Evolutionary conservation across 2,888 invertebrate genomes (phyloP), one percentile per base, ranked within the genome.

Genomic region (Baronia brevicornis): DNA sequence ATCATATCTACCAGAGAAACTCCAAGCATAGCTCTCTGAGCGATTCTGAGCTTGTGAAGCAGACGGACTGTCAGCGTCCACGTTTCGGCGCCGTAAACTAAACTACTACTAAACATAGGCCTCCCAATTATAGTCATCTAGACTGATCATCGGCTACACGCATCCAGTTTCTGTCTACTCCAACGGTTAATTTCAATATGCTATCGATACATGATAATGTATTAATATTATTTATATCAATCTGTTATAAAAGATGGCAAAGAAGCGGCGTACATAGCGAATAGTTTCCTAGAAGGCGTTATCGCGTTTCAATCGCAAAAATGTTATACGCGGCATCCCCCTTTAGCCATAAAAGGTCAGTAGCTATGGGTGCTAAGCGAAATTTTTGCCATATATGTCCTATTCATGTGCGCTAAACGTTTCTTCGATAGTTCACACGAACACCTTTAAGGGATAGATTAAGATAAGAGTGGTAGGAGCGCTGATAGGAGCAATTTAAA

Each of bases 291-390:
- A 35, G 39, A 38, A 33, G 33, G 33, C 29, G 33, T 30, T 42
- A 44, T 42, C 38, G 30, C 23, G 23, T 40, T 47, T 39, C 38
- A 45, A 48, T 48, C 46, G 45, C 39, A 47, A 46, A 48, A 48
- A 46, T 39, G 29, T 41, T 46, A 38, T 40, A 33, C 33, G 34
- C 39, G 31, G 37, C 40, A 41, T 46, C 46, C 36, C 27, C 33
- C 35, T 29, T 15, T 12, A 9, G 33, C 33, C 29, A 29, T 33
- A 33, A 29, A 37, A 33, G 29, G 33, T 23, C 31, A 32, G 38
- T 39, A 25, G 38, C 35, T 26, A 33, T 35, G 27, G 38, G 36
- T 32, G 38, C 37, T 31, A 34, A 44, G 38, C 28, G 33, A 38
- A 38, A 38, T 33, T 23, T 29, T 33, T 30, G 26, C 38, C 41